Percentiles rank a stretch among this genome's conserved stretches.
phyloP scores from a whole-genome alignment of 2,113 vertebrate genomes.

The Myiopsitta monachus region DNA sequence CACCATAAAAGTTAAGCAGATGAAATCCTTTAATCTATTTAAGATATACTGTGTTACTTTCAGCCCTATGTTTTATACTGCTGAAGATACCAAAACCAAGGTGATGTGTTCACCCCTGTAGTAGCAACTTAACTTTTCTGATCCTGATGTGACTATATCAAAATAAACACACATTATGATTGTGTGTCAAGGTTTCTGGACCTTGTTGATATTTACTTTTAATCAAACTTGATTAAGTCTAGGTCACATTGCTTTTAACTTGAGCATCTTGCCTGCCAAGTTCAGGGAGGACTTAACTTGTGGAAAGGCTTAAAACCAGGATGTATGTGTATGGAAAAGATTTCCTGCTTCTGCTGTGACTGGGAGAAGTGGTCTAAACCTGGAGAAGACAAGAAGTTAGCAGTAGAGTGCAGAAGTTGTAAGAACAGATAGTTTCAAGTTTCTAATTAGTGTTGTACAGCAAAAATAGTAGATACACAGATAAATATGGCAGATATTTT shows the following conservation, averaged over 20 bases:
- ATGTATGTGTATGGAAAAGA: background rate
- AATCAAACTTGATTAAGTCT: background rate
- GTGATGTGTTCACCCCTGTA: background rate
- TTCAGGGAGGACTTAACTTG: background rate
- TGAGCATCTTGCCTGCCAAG: background rate
- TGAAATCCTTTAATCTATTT: background rate
- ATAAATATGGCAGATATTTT: background rate
- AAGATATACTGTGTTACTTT: background rate
- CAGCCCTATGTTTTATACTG: background rate
- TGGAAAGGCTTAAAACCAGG: background rate
- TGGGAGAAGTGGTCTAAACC: background rate
- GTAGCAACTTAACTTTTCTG: background rate
- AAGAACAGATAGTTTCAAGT: background rate
- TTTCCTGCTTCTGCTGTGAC: background rate
- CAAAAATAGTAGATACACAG: background rate
- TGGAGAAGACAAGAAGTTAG: background rate
- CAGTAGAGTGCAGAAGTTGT: background rate
- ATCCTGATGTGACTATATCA: background rate
- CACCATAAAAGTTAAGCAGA: background rate
- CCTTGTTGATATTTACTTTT: background rate
- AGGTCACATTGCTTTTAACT: background rate
- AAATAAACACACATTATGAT: background rate
- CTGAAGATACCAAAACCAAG: background rate
- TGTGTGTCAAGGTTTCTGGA: background rate
- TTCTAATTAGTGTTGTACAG: background rate